Evolutionary conservation across 2,888 invertebrate species (phyloP).

Genomic region (Zaprionus bogoriensis): DNA sequence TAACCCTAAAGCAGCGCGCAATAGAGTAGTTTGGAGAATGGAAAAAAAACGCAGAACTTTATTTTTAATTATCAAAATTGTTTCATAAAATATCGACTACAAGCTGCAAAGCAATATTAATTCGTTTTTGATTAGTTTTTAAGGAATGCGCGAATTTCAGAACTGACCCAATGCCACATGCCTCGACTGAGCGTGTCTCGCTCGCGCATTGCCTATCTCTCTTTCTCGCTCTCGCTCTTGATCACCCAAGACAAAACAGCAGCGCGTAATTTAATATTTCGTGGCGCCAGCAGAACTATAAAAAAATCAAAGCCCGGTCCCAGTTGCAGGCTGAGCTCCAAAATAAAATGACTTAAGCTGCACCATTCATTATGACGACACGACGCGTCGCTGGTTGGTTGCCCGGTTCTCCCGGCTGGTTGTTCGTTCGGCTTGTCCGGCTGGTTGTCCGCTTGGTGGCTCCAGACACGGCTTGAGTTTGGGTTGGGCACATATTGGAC

Average conservation of each 20-base stretch:
- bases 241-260: slow-evolving; percentile 48
- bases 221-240: not conserved
- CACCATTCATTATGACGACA: slow-evolving; percentile 82
- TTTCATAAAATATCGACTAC: too few relatives aligned
- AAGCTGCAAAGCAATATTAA: not conserved
- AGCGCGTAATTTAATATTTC: slow-evolving; percentile 82
- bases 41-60: not conserved
- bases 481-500: slow-evolving; percentile 49
- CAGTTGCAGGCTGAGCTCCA: slow-evolving; percentile 44
- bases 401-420: not conserved
- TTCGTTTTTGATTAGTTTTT: slow-evolving; percentile 14
- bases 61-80: not conserved
- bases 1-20: slow-evolving; percentile 21
- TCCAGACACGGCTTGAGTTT: slow-evolving; percentile 6
- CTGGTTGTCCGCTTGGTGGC: slow-evolving; percentile 12
- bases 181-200: not conserved
- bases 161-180: not conserved
- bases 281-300: slow-evolving; percentile 82
- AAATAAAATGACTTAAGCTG: slow-evolving; percentile 82
- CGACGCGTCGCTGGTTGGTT: slow-evolving; percentile 52
- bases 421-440: not conserved
- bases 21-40: not conserved
- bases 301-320: slow-evolving; percentile 58
- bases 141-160: slow-evolving; percentile 9
- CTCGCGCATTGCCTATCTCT: not conserved